A percentile compares a stretch with the other conserved stretches of the same genome.
phyloP scores from a whole-genome alignment of 2,888 invertebrate species.

The Operophtera brumata region DNA sequence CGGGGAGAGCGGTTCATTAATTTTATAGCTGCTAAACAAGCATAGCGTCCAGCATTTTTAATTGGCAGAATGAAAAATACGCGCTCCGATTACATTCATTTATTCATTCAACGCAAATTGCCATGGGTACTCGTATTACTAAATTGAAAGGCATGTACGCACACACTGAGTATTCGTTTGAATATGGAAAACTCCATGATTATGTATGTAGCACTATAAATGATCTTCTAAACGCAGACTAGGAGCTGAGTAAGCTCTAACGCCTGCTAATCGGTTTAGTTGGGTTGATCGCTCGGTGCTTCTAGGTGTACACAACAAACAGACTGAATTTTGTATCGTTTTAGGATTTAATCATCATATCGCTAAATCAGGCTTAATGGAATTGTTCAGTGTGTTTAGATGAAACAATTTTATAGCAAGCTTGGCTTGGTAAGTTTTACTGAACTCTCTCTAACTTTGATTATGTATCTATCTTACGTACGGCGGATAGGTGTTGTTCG shows the following conservation, averaged over 20 bases:
- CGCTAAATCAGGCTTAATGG: slow-evolving; percentile 1
- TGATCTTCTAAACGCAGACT: slow-evolving; percentile 1
- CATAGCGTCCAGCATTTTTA: slow-evolving; percentile 63
- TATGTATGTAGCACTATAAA: not conserved
- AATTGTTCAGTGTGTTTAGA: not conserved
- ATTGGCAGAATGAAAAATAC: slow-evolving; percentile 76
- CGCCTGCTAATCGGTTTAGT: slow-evolving; percentile 45
- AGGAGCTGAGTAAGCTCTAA: slow-evolving; percentile 26
- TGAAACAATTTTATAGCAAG: not conserved
- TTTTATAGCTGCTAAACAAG: slow-evolving; percentile 60
- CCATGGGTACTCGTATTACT: slow-evolving; percentile 48
- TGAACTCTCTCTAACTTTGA: too few relatives aligned
- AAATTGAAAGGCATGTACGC: slow-evolving; percentile 38
- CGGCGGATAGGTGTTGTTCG: too few relatives aligned
- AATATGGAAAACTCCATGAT: slow-evolving; percentile 22
- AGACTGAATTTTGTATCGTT: slow-evolving; percentile 31
- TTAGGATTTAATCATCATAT: slow-evolving; percentile 21
- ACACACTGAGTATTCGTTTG: slow-evolving; percentile 39
- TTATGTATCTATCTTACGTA: too few relatives aligned
- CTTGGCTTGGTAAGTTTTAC: not conserved
- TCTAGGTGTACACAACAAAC: slow-evolving; percentile 31
- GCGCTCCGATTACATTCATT: slow-evolving; percentile 63
- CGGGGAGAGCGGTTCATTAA: slow-evolving; percentile 54
- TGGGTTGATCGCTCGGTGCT: slow-evolving; percentile 33
- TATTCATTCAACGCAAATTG: slow-evolving; percentile 58